These are phyloP conservation scores for Drosophila helvetica DNA, from an alignment of 2,888 invertebrate species.

Conservation along the genomic window DNA sequence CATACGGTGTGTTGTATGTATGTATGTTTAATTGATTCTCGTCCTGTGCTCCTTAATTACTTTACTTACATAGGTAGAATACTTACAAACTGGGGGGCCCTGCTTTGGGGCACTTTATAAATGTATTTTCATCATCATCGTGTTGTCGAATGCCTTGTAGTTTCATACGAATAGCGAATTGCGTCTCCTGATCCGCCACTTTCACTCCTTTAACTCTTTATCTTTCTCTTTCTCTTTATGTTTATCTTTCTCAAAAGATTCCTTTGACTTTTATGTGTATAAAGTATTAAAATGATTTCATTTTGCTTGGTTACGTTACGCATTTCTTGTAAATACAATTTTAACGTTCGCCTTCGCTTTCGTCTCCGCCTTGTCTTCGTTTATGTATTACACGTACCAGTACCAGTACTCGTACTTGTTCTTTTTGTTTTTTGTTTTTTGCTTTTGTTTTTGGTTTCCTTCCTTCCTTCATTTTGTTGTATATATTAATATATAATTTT, in stretches of 20 bases:
- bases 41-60: slow-evolving; percentile 59
- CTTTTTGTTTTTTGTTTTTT: slow-evolving; percentile 40
- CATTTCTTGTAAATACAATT: slow-evolving; percentile 81
- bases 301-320: slow-evolving; percentile 59
- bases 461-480: slow-evolving; percentile 58
- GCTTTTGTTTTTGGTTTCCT: slow-evolving; percentile 31
- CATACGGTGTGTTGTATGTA: slow-evolving; percentile 13
- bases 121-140: slow-evolving; percentile 56
- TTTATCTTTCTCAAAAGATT: slow-evolving; percentile 49
- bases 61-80: slow-evolving; percentile 72
- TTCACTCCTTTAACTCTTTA: slow-evolving; percentile 32
- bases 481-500: slow-evolving; percentile 77
- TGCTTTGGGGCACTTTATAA: slow-evolving; percentile 57
- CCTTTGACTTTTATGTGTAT: slow-evolving; percentile 74
- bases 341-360: slow-evolving; percentile 54
- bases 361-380: slow-evolving; percentile 23
- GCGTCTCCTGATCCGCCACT: slow-evolving; percentile 21
- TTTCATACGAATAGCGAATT: slow-evolving; percentile 25
- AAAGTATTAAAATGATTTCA: slow-evolving; percentile 81
- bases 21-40: slow-evolving; percentile 66
- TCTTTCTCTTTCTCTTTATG: slow-evolving; percentile 19
- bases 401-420: slow-evolving; percentile 47
- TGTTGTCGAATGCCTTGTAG: slow-evolving; percentile 55
- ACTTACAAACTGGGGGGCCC: slow-evolving; percentile 76
- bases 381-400: slow-evolving; percentile 46